Evolutionary conservation across 2,797 vertebrate genomes (phyloP).

Genomic region (Darevskia nairensis): DNA sequence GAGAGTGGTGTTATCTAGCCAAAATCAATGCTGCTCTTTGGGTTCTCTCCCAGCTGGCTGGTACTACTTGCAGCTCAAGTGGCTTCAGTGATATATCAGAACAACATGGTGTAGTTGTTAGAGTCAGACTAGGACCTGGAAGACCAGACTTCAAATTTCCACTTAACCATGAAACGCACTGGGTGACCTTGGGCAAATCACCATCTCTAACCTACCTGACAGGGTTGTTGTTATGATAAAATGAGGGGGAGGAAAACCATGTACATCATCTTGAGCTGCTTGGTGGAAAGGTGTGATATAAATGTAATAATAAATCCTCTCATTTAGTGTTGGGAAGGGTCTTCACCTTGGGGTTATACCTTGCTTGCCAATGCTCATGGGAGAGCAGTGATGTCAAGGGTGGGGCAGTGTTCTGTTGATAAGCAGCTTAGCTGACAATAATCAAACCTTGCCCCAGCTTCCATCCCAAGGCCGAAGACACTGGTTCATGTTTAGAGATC

Average conservation of each 20-base stretch:
- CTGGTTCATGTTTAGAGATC: background rate
- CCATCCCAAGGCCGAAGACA: background rate
- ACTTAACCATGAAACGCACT: too few species aligned
- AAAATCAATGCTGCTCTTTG: background rate
- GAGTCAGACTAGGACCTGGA: too few species aligned
- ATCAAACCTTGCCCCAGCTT: background rate
- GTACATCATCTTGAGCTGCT: too few species aligned
- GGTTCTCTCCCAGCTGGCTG: background rate
- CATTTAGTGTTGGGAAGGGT: background rate
- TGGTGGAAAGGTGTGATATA: too few species aligned
- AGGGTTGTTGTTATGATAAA: too few species aligned
- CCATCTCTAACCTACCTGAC: too few species aligned
- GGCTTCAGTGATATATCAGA: background rate
- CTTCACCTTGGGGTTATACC: background rate
- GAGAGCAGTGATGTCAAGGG: background rate
- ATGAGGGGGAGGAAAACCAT: too few species aligned
- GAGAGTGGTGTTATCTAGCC: background rate
- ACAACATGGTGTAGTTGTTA: background rate
- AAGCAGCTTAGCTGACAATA: background rate
- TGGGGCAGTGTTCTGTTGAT: background rate
- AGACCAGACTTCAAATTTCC: too few species aligned
- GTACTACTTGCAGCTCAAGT: background rate
- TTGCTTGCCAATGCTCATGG: background rate
- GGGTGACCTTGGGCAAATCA: too few species aligned
- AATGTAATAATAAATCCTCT: too few species aligned